These are phyloP conservation scores for Siphlonurus alternatus DNA, from an alignment of 2,888 invertebrate genomes.

Conservation along the genomic window DNA sequence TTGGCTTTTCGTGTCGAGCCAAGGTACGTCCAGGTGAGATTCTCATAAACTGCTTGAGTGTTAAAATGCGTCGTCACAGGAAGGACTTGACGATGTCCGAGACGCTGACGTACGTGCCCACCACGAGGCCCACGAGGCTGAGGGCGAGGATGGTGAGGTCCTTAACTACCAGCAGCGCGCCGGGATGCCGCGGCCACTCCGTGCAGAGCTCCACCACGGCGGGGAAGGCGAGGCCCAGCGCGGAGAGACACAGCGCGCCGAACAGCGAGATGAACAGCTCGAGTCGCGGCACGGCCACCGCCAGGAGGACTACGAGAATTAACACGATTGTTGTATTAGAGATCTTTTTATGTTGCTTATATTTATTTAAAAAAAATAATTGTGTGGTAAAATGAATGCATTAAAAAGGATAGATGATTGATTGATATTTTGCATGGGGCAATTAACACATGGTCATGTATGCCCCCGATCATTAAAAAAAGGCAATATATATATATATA, in stretches of 20 bases:
- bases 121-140: slow-evolving; percentile 45
- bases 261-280: slow-evolving; percentile 59
- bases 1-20: too few relatives aligned
- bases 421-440: too few relatives aligned
- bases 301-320: slow-evolving; percentile 49
- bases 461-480: too few relatives aligned
- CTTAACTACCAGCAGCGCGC: slow-evolving; percentile 39
- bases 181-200: slow-evolving; percentile 43
- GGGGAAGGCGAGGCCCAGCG: slow-evolving; percentile 77
- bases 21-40: too few relatives aligned
- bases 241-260: slow-evolving; percentile 80
- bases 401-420: too few relatives aligned
- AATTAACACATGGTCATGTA: too few relatives aligned
- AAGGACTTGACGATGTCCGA: slow-evolving; percentile 33
- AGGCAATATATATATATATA: too few relatives aligned
- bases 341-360: too few relatives aligned
- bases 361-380: too few relatives aligned
- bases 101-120: slow-evolving; percentile 52
- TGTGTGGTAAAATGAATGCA: too few relatives aligned
- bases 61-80: slow-evolving; percentile 4
- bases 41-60: not conserved
- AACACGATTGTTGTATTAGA: not conserved
- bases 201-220: slow-evolving; percentile 73
- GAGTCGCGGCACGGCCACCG: slow-evolving; percentile 69
- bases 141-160: slow-evolving; percentile 45